Percentiles rank a stretch among this genome's conserved stretches.
Conservation (phyloP, 2,113 vertebrate species). For the Microcebus jonahi region DNA sequence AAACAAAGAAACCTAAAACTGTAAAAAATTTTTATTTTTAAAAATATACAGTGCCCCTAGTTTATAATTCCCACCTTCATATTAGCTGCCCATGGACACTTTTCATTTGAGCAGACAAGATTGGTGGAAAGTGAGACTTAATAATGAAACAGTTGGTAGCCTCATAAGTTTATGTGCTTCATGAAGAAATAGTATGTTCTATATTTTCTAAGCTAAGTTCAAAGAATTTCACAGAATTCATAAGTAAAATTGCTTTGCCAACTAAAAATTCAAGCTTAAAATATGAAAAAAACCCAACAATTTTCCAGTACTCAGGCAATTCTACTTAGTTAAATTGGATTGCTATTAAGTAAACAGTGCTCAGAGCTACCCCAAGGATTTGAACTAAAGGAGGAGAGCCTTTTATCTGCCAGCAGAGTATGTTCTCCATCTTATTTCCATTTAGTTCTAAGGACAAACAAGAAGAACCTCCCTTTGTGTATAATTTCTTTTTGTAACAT, state of each 20-base stretch:
- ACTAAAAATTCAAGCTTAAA: conserved; percentile 24
- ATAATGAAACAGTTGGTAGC: conserved; percentile 45
- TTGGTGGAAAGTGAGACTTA: neutral
- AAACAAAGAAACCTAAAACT: conserved; percentile 78
- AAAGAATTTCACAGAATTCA: conserved; percentile 33
- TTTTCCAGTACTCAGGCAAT: conserved; percentile 8
- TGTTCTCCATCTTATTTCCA: conserved; percentile 3
- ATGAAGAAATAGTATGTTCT: conserved; percentile 33
- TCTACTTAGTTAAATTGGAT: conserved; percentile 9
- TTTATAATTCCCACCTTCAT: conserved; percentile 30
- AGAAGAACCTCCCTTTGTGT: neutral
- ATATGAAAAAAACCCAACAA: neutral
- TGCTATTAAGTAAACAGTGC: conserved; percentile 1
- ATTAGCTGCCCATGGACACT: neutral
- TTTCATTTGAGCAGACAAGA: conserved; percentile 35
- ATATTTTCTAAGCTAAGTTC: conserved; percentile 45
- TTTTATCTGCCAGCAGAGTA: neutral
- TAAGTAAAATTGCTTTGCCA: conserved; percentile 7
- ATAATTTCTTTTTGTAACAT: conserved; percentile 2
- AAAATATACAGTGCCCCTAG: conserved; percentile 32
- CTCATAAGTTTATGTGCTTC: neutral
- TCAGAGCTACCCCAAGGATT: neutral
- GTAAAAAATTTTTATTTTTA: conserved; percentile 55
- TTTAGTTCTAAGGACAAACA: neutral
- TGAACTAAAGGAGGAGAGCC: neutral